Conservation (phyloP, 2,113 vertebrate species). For the Neolamprologus tretocephalus region DNA sequence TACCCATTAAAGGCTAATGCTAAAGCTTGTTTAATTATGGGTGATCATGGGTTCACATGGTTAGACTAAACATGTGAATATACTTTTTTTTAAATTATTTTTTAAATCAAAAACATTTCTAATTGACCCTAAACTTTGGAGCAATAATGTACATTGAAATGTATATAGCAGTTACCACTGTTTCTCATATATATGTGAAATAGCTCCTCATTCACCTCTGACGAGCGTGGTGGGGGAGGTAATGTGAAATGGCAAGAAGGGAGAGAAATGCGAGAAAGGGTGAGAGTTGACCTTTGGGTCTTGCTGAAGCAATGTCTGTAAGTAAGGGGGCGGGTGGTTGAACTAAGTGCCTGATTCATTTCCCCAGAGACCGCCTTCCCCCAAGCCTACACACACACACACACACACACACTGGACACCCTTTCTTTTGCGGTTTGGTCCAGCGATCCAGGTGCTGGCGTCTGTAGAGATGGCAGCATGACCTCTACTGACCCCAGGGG, state of each 20-base stretch:
- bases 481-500: conserved; percentile 45
- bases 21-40: neutral
- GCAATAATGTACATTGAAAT: neutral
- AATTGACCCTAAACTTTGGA: neutral
- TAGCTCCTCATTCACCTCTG: conserved; percentile 46
- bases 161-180: neutral
- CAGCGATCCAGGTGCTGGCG: conserved; percentile 57
- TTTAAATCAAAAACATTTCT: neutral
- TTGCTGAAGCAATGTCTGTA: conserved; percentile 52
- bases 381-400: neutral
- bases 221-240: conserved; percentile 26
- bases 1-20: neutral
- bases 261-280: conserved; percentile 52
- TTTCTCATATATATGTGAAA: conserved; percentile 39
- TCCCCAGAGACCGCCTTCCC: conserved; percentile 33
- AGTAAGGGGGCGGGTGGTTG: conserved; percentile 61
- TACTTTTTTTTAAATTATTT: rapidly evolving
- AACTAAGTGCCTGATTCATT: conserved; percentile 68
- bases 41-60: neutral
- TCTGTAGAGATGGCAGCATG: conserved; percentile 30
- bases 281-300: conserved; percentile 66
- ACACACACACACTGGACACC: neutral
- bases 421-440: conserved; percentile 7
- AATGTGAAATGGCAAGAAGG: conserved; percentile 9
- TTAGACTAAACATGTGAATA: neutral